These are phyloP conservation scores for Tortricodes alternella DNA, from an alignment of 2,888 invertebrate species.

Conservation along the genomic window DNA sequence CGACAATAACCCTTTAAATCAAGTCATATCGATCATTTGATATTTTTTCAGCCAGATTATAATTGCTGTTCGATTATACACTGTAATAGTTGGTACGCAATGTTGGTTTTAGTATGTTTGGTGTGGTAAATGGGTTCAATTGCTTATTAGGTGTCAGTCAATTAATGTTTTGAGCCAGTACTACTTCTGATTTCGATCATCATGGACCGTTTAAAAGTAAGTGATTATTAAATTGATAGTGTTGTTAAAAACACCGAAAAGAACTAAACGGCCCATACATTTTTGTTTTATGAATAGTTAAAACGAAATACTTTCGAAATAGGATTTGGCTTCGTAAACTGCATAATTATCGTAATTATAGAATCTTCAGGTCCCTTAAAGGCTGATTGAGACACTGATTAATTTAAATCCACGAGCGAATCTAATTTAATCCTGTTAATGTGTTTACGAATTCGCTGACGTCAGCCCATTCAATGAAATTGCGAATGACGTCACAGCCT, in stretches of 20 bases:
- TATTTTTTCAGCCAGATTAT: slow-evolving; percentile 3
- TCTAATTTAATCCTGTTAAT: slow-evolving; percentile 24
- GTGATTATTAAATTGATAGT: background rate
- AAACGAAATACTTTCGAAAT: no score
- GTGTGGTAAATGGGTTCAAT: background rate
- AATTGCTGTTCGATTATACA: background rate
- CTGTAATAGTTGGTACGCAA: background rate
- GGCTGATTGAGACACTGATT: background rate
- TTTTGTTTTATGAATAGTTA: no score
- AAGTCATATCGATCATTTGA: slow-evolving; percentile 20
- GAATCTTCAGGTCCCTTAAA: no score
- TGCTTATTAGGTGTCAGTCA: slow-evolving; percentile 2
- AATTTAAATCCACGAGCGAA: background rate
- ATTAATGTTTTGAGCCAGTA: slow-evolving; percentile 21
- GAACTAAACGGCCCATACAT: no score
- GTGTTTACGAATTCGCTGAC: slow-evolving; percentile 21
- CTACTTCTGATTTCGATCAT: slow-evolving; percentile 11
- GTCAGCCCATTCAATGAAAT: slow-evolving; percentile 28
- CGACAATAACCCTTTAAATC: background rate
- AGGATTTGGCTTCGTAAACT: no score
- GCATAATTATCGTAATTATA: no score
- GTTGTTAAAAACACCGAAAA: background rate
- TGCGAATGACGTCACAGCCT: slow-evolving; percentile 28
- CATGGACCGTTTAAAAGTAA: slow-evolving; percentile 3
- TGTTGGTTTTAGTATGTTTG: background rate